Percentiles rank a stretch among this genome's conserved stretches.
Evolutionary conservation across 2,113 vertebrate genomes (phyloP).

Genomic region (Microcebus murinus): DNA sequence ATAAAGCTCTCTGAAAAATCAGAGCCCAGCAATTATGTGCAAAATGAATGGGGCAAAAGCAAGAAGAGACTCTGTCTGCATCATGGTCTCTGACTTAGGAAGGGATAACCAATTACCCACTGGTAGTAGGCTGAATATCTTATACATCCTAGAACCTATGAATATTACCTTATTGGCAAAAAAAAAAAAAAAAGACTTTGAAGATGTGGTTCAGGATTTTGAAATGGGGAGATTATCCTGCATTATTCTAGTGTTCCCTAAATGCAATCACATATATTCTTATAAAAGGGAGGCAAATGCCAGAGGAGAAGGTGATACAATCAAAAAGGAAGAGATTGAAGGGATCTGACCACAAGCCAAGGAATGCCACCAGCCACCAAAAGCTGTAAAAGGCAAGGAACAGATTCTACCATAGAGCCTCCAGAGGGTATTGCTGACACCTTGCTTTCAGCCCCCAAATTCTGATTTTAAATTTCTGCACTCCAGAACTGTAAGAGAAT

Average conservation of each 20-base stretch:
- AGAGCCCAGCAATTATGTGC: not conserved
- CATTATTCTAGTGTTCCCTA: not conserved
- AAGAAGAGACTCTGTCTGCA: not conserved
- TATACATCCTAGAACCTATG: not conserved
- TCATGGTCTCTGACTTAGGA: not conserved
- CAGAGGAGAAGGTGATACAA: not conserved
- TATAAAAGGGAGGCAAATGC: not conserved
- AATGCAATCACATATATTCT: not conserved
- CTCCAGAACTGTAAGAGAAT: not conserved
- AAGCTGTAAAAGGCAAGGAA: not conserved
- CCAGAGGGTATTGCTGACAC: not conserved
- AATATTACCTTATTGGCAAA: not conserved
- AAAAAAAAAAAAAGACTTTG: not conserved
- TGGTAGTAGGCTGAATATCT: not conserved
- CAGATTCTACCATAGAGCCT: not conserved
- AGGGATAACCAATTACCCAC: not conserved
- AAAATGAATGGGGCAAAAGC: not conserved
- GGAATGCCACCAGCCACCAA: not conserved
- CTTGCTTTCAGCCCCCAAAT: not conserved
- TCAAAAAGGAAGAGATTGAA: not conserved
- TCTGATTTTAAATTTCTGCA: not conserved
- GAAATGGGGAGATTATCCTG: not conserved
- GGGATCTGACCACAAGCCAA: not conserved
- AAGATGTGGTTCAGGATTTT: not conserved
- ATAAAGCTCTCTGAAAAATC: not conserved